Percentiles rank a stretch among this genome's conserved stretches.
These are phyloP conservation scores for Hippocampus guttulatus DNA, from an alignment of 2,113 vertebrate genomes.

Conservation along the genomic window DNA sequence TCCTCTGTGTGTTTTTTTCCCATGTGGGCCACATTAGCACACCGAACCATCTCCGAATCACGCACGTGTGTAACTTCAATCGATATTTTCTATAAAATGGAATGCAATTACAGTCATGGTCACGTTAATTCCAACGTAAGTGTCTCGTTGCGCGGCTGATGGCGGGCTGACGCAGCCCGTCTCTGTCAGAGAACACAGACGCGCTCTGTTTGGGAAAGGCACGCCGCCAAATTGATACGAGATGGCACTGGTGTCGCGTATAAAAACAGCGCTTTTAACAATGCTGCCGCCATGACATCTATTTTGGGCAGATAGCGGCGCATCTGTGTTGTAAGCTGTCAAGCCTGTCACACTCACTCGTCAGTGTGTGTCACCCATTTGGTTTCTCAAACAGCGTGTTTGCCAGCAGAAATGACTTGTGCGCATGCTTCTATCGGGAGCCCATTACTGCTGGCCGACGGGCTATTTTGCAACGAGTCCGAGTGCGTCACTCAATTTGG, in stretches of 20 bases:
- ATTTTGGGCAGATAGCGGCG: conserved; percentile 30
- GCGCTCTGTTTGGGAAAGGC: conserved; percentile 49
- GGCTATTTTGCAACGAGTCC: conserved; percentile 14
- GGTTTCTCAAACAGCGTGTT: conserved; percentile 23
- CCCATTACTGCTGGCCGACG: conserved; percentile 9
- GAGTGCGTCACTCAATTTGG: neutral
- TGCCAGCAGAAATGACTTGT: conserved; percentile 41
- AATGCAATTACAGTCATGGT: no score
- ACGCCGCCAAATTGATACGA: conserved; percentile 33
- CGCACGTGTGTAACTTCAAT: no score
- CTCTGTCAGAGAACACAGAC: conserved; percentile 30
- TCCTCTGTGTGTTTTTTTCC: no score
- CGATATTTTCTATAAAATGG: no score
- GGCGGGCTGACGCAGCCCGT: neutral
- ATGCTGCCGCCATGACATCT: conserved; percentile 24
- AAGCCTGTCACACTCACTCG: conserved; percentile 34
- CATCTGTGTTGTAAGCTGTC: conserved; percentile 43
- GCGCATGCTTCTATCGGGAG: conserved; percentile 6
- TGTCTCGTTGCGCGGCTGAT: neutral
- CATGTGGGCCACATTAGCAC: no score
- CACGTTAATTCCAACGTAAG: no score
- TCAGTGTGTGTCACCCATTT: conserved; percentile 40
- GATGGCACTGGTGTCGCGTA: conserved; percentile 41
- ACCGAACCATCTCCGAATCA: no score
- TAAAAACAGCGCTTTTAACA: conserved; percentile 47